A percentile compares a stretch with the other conserved stretches of the same genome.
Conservation (phyloP, 2,888 invertebrate genomes). For the Pterobdella sp. region DNA sequence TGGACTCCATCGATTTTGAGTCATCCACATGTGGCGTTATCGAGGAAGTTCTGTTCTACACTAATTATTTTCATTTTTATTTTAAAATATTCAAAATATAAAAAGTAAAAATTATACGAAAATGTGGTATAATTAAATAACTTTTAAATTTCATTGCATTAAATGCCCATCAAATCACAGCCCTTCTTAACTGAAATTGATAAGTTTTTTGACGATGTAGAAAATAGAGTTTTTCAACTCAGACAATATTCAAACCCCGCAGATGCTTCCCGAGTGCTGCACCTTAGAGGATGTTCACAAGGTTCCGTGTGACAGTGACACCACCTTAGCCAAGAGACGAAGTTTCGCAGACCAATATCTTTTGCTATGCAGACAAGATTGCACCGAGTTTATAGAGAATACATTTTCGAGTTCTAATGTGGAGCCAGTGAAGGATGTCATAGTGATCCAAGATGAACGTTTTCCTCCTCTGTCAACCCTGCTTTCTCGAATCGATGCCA, state of each 20-base stretch:
- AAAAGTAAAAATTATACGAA: no score
- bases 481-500: constrained; percentile 36
- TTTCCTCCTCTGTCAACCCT: constrained; percentile 37
- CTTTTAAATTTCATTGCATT: no score
- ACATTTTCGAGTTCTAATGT: constrained; percentile 34
- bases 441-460: constrained; percentile 38
- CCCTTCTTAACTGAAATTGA: neutral
- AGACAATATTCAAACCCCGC: constrained; percentile 13
- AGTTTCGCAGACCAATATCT: constrained; percentile 40
- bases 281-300: constrained; percentile 37
- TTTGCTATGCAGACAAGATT: constrained; percentile 39
- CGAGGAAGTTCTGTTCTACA: no score
- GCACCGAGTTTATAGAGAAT: constrained; percentile 38
- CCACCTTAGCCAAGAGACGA: constrained; percentile 37
- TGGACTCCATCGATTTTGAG: no score
- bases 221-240: neutral
- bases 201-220: neutral
- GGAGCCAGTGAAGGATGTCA: constrained; percentile 38
- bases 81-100: no score
- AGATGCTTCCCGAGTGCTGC: constrained; percentile 39
- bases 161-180: no score
- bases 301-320: constrained; percentile 36
- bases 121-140: no score
- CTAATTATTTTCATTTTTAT: no score
- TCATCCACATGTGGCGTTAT: no score